Evolutionary conservation across 2,888 invertebrate genomes (phyloP), one percentile per base, ranked within the genome.

Genomic region (Drosophila putrida): DNA sequence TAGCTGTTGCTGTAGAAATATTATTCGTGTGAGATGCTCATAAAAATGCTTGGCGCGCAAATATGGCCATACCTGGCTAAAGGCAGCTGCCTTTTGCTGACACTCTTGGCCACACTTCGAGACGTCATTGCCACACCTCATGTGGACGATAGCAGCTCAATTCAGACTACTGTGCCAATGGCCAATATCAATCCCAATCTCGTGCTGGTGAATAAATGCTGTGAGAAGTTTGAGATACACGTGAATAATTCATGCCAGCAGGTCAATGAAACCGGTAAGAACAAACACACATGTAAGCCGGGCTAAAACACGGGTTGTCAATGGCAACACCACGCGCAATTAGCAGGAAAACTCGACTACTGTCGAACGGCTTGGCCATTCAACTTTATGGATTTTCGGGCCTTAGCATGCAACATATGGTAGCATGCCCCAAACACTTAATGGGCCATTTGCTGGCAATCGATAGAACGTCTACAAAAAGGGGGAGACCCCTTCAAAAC

Each of bases 161-260:
- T 43, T 39, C 67, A 53, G 35, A 54, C 61, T 4, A 25, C 11
- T 41, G 38, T 50, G 60, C 60, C 58, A 15, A 25, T 25, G n/a
- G 39, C 36, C 46, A 46, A 28, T 49, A 38, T 36, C 33, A 81
- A 84, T 73, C 59, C 83, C 47, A 59, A 57, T 31, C 25, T 78
- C 33, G 81, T 84, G 41, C 47, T 93, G 83, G 94, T 97, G 75
- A 96, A 96, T 90, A 97, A 97, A 94, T 97, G 97, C 90, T 97
- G 97, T 92, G 95, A 95, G 90, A 92, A 93, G 55, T 93, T 95
- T 82, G 96, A 97, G 91, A 92, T 97, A 60, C 94, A 95, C 90
- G 93, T 96, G 41, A 95, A 95, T 88, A 93, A 93, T 61, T 93
- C 93, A 69, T 97, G 97, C 91, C 94, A 94, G 86, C 93, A 94